Base-by-base conservation (phyloP, 2,888 invertebrate species). In the Mythimna lalbum region DNA sequence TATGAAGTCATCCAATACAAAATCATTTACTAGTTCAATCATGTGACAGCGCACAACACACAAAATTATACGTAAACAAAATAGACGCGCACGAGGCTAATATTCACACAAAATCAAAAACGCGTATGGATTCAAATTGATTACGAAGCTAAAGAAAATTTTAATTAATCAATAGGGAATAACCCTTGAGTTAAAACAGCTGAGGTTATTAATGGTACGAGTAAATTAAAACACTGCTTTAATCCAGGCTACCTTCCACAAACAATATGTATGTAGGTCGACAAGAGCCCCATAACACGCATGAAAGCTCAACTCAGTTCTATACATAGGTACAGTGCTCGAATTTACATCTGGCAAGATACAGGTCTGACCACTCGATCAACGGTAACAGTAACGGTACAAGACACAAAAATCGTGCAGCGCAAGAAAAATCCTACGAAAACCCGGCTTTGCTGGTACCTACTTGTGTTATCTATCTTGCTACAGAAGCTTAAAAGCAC, bases 361-460 rank as follows among this genome's bases (percentile, higher is more conserved):
- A 94, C 94, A 92, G 92, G 95, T 95, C 93, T 90, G 93, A 93
- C 94, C 90, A 94, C 92, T 93, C 88, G 91, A 89, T 89, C 91
- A 95, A 95, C 95, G 95, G 95, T 95, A 94, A 92, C 91, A 85
- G 88, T 95, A 95, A 95, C 95, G 95, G 95, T 93, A 90, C 88
- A 83, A 89, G 86, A 86, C 86, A 91, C 90, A 91, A 95, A 95
- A 94, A 90, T 94, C 94, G 93, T 92, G 92, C 92, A 92, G 82
- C 87, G 88, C 86, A 86, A 90, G 91, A 91, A 92, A 91, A 90
- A 88, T 90, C 89, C 81, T 84, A 89, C 82, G 87, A 88, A 91
- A 90, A 88, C 76, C 72, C 69, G 68, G 57, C 69, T 76, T 69
- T 52, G 60, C 74, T 69, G 36, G 57, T 53, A 67, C 33, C 33